Evolutionary conservation across 2,113 vertebrate genomes (phyloP).

Genomic region (Rhadina sibilatrix): DNA sequence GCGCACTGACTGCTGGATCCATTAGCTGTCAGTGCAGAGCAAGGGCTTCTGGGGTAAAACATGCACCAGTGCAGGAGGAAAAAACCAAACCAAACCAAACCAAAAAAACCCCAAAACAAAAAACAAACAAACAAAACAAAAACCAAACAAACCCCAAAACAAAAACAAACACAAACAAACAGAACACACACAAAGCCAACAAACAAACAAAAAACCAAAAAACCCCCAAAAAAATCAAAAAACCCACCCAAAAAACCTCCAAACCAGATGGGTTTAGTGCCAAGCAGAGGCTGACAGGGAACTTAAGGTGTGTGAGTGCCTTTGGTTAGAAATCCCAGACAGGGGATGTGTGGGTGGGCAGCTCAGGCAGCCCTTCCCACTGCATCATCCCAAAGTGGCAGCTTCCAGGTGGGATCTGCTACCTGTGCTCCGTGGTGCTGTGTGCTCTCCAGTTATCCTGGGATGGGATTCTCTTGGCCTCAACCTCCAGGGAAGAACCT

Average conservation of each 20-base stretch:
- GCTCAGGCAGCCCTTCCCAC: background rate
- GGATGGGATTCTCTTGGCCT: background rate
- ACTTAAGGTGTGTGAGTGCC: background rate
- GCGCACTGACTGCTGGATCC: background rate
- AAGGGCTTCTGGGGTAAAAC: background rate
- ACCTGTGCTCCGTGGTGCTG: background rate
- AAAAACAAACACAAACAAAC: no score
- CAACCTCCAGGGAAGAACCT: accelerated
- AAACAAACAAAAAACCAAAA: background rate
- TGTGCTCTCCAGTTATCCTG: background rate
- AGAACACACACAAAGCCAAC: no score
- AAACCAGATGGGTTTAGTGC: background rate
- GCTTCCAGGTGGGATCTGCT: background rate
- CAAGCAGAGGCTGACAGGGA: background rate
- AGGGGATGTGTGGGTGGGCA: background rate
- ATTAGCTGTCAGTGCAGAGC: background rate
- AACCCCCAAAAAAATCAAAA: background rate
- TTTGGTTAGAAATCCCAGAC: background rate
- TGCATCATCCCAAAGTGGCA: background rate
- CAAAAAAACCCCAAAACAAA: background rate
- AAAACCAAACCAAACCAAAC: no score
- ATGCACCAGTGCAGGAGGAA: background rate
- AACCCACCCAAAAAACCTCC: background rate
- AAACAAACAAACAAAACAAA: background rate
- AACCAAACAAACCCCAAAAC: background rate